A percentile compares a stretch with the other conserved stretches of the same genome.
These are phyloP conservation scores for Drosophila elegans DNA, from an alignment of 1,140 invertebrate genomes.

Conservation along the genomic window DNA sequence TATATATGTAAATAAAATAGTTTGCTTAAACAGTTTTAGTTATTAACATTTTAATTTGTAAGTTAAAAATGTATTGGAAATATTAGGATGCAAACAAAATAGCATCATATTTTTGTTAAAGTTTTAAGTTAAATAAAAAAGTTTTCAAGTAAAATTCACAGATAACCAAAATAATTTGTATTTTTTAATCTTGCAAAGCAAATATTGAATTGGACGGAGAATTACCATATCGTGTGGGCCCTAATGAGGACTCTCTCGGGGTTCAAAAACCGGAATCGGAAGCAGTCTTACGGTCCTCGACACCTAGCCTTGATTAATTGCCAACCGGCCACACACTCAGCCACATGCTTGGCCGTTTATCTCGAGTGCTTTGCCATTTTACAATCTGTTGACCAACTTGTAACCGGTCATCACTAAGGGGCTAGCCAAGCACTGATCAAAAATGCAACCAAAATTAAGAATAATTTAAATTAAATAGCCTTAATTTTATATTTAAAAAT, in stretches of 20 bases:
- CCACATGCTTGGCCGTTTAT: constrained; percentile 43
- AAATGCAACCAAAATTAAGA: background rate
- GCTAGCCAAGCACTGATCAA: constrained; percentile 12
- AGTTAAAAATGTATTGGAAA: no score
- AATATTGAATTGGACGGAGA: background rate
- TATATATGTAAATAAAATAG: no score
- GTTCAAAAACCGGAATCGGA: constrained; percentile 43
- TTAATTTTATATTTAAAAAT: no score
- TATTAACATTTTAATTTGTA: no score
- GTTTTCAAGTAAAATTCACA: background rate
- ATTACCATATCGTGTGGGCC: constrained; percentile 26
- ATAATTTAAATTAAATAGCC: background rate
- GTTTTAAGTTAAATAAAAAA: no score
- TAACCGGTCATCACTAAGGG: constrained; percentile 27
- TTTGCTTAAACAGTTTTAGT: no score
- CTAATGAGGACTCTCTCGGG: constrained; percentile 10
- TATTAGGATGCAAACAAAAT: no score
- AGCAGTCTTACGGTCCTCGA: constrained; percentile 21
- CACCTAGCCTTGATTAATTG: constrained; percentile 55
- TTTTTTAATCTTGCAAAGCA: constrained; percentile 4
- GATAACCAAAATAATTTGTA: background rate
- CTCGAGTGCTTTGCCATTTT: constrained; percentile 43
- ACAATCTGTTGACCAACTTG: constrained; percentile 40
- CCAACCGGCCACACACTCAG: constrained; percentile 32
- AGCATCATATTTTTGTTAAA: no score